phyloP scores from a whole-genome alignment of 2,113 vertebrate genomes.

The Ranitomeya variabilis region DNA sequence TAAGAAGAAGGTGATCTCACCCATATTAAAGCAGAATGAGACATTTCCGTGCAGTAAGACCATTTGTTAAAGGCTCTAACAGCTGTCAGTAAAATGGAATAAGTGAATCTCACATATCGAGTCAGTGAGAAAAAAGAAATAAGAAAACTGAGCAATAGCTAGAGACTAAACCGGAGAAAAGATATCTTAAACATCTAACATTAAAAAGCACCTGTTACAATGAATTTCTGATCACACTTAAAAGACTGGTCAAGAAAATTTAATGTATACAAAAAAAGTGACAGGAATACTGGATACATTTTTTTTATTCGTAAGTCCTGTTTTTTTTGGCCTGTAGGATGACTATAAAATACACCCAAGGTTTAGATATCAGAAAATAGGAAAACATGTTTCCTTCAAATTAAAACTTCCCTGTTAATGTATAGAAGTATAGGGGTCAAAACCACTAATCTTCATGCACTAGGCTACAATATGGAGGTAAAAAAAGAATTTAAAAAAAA shows the following conservation, averaged over 20 bases:
- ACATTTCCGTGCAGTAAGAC: neutral
- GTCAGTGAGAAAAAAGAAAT: neutral
- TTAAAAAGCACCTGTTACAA: neutral
- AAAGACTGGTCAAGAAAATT: neutral
- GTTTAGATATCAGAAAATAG: too few species aligned
- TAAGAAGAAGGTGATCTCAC: slow-evolving; percentile 7
- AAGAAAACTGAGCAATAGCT: neutral
- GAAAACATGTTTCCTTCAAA: too few species aligned
- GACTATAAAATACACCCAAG: too few species aligned
- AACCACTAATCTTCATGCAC: too few species aligned
- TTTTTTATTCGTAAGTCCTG: neutral
- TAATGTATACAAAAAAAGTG: neutral
- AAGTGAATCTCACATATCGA: neutral
- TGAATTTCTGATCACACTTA: neutral
- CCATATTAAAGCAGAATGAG: slow-evolving; percentile 16
- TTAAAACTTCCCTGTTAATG: too few species aligned
- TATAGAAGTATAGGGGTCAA: too few species aligned
- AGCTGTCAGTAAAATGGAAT: slow-evolving; percentile 22
- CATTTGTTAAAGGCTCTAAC: slow-evolving; percentile 7
- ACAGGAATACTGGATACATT: neutral
- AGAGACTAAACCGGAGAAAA: neutral
- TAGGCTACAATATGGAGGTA: too few species aligned
- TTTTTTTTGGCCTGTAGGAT: too few species aligned
- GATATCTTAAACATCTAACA: neutral
- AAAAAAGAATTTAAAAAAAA: too few species aligned